Base-by-base conservation (phyloP, 2,797 vertebrate genomes). In the Clarias pachynema region DNA sequence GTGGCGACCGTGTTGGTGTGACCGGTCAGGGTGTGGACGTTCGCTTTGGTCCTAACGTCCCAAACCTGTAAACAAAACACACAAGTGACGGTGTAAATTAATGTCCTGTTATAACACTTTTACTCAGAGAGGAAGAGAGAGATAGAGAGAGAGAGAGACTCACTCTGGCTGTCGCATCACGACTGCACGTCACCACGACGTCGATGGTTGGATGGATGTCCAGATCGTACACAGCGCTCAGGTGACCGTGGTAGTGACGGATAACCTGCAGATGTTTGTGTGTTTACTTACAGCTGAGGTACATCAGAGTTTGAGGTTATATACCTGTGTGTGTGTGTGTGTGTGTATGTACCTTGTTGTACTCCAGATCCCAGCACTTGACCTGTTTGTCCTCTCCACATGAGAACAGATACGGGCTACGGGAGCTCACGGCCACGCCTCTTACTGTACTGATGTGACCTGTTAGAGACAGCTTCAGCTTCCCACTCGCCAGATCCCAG, bases 341-440 rank as follows among this genome's bases (percentile, higher is more conserved):
- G 53, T 34, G 56, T 49, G 44, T 62, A n/a, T 49, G 29, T 88
- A 98, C 98, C 96, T 99, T 99, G 91, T 99, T 99, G 90, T 99
- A 99, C 90, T 99, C 98, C 73, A 99, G 96, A 93, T 99, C 98
- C 98, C 98, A 99, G 91, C 98, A 99, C 85, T 99, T 99, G 89
- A 99, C 98, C 82, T 99, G 98, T 83, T 99, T 99, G 94, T 99
- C 98, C 91, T 99, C 98, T 79, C 98, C 98, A 86, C 98, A 99
- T 84, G 98, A 99, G 92, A 99, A 99, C 10, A 99, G 96, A 88
- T 99, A 99, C 0, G 98, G 98, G 91, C 98, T 99, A 81, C 97
- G 95, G 0, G 84, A 93, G 91, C 98, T 99, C 72, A 99, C 97
- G 0, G 98, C 98, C 85, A 99, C 98, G 0, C 98, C 98, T 0